A percentile compares a stretch with the other conserved stretches of the same genome.
phyloP scores from a whole-genome alignment of 2,797 vertebrate species.

The Anguilla pacifica region DNA sequence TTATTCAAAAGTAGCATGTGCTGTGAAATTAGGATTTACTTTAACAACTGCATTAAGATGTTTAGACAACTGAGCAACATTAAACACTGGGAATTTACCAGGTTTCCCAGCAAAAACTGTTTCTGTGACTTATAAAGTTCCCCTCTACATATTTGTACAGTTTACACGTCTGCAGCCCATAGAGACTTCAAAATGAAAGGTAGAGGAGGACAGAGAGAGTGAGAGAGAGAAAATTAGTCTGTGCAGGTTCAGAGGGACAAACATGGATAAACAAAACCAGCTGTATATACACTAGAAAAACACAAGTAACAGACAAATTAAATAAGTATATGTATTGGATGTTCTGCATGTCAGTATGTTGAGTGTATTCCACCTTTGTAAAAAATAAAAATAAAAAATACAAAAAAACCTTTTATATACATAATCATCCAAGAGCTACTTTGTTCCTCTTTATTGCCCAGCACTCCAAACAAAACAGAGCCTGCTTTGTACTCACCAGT shows the following conservation, averaged over 20 bases:
- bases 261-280: neutral
- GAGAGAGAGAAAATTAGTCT: neutral
- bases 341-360: neutral
- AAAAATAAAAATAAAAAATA: neutral
- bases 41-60: neutral
- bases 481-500: slow-evolving; percentile 23
- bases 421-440: slow-evolving; percentile 33
- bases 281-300: neutral
- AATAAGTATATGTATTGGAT: neutral
- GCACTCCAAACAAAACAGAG: slow-evolving; percentile 12
- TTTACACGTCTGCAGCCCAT: slow-evolving; percentile 21
- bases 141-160: slow-evolving; percentile 21
- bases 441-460: slow-evolving; percentile 41
- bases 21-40: neutral
- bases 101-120: slow-evolving; percentile 5
- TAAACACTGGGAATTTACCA: slow-evolving; percentile 7
- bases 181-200: slow-evolving; percentile 4
- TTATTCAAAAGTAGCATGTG: neutral
- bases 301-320: neutral
- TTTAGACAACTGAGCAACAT: neutral
- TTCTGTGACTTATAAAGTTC: slow-evolving; percentile 18
- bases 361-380: neutral
- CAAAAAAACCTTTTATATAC: neutral
- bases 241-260: slow-evolving; percentile 10
- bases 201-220: neutral